phyloP scores from a whole-genome alignment of 2,797 vertebrate species.

The Karalla daura region DNA sequence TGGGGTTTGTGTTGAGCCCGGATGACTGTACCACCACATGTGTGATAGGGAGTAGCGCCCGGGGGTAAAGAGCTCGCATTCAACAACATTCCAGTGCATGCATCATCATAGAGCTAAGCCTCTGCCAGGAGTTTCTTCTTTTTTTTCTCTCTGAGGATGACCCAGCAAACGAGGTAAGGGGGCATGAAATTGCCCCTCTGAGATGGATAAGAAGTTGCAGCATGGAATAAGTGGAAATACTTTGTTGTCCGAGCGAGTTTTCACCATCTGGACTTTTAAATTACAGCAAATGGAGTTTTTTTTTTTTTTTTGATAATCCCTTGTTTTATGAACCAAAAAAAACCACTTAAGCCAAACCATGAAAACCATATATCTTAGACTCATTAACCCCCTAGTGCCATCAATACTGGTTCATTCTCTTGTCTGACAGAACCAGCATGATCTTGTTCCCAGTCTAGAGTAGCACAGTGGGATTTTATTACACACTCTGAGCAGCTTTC shows the following conservation, averaged over 20 bases:
- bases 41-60: conserved; percentile 28
- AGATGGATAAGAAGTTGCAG: conserved; percentile 61
- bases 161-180: conserved; percentile 67
- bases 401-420: conserved; percentile 38
- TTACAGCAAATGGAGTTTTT: conserved; percentile 12
- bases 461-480: conserved; percentile 23
- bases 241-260: conserved; percentile 28
- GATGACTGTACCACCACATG: conserved; percentile 48
- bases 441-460: not conserved
- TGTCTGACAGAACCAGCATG: conserved; percentile 30
- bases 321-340: conserved; percentile 31
- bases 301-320: not conserved
- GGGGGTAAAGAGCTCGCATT: conserved; percentile 43
- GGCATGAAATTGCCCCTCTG: conserved; percentile 69
- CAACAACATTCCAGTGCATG: conserved; percentile 53
- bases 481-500: conserved; percentile 22
- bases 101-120: conserved; percentile 53
- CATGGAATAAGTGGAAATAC: conserved; percentile 49
- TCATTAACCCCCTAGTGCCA: conserved; percentile 38
- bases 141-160: conserved; percentile 68
- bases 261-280: conserved; percentile 6
- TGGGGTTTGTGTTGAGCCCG: conserved; percentile 43
- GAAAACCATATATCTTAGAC: conserved; percentile 29
- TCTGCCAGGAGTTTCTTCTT: conserved; percentile 52
- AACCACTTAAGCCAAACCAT: conserved; percentile 3